Conservation (phyloP, 2,113 vertebrate genomes). For the Chlamydotis undulata region DNA sequence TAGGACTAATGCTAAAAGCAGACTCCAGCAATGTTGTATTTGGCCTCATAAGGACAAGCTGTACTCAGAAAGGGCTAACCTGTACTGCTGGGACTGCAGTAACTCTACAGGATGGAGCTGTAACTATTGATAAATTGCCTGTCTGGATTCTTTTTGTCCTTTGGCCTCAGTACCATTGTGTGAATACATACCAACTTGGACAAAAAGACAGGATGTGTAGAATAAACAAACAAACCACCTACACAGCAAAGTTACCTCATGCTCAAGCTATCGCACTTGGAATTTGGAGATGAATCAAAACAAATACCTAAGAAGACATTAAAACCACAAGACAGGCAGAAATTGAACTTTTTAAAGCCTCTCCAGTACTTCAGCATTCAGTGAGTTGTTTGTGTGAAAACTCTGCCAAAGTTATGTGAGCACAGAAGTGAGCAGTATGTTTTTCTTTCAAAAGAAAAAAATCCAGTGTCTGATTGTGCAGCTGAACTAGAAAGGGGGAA, state of each 20-base stretch:
- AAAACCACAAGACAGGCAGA: not conserved
- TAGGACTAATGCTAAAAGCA: not conserved
- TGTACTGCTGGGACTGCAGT: not conserved
- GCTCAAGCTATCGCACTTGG: not conserved
- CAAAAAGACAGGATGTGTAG: not conserved
- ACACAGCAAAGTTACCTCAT: not conserved
- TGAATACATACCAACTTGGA: not conserved
- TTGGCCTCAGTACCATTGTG: not conserved
- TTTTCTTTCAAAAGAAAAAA: not conserved
- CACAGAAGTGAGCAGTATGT: not conserved
- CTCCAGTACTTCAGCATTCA: not conserved
- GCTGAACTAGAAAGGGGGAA: not conserved
- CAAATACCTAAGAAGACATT: not conserved
- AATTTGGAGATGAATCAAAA: not conserved
- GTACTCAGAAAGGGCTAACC: not conserved
- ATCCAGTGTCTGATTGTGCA: not conserved
- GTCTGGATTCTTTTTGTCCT: not conserved
- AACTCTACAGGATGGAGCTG: not conserved
- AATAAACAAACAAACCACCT: not conserved
- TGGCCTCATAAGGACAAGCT: not conserved
- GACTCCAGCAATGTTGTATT: not conserved
- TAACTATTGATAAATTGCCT: not conserved
- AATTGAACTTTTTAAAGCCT: not conserved
- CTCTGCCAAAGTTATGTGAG: not conserved
- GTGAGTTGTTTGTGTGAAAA: not conserved